Evolutionary conservation across 2,113 vertebrate species (phyloP).

Genomic region (Xiphophorus couchianus): DNA sequence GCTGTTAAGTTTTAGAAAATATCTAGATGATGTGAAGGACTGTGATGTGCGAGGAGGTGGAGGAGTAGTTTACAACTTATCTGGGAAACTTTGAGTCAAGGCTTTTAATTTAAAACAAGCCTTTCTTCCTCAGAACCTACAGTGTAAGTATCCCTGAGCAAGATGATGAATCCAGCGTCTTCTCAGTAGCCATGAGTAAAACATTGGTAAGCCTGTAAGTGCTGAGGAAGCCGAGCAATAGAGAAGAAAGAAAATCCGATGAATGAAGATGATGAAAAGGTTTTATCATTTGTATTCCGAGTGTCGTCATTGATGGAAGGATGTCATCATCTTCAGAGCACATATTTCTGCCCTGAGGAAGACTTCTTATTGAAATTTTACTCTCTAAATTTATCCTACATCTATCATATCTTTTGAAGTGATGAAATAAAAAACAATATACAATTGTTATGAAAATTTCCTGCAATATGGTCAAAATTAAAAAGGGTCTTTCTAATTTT

Average conservation of each 20-base stretch:
- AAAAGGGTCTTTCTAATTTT: not conserved
- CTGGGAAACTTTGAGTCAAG: slow-evolving; percentile 3
- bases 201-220: slow-evolving; percentile 9
- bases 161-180: slow-evolving; percentile 7
- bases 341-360: slow-evolving; percentile 37
- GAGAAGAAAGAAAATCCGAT: slow-evolving; percentile 24
- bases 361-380: slow-evolving; percentile 24
- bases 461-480: not conserved
- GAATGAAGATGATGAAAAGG: slow-evolving; percentile 53
- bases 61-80: not conserved
- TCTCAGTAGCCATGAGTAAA: slow-evolving; percentile 16
- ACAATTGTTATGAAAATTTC: not conserved
- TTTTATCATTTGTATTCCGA: slow-evolving; percentile 51
- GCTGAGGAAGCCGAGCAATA: slow-evolving; percentile 12
- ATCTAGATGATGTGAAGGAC: not conserved
- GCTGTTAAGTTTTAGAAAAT: slow-evolving; percentile 1
- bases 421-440: not conserved
- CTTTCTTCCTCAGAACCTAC: not conserved
- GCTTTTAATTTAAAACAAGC: slow-evolving; percentile 13
- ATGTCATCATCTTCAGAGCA: slow-evolving; percentile 58
- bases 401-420: slow-evolving; percentile 8
- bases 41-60: not conserved
- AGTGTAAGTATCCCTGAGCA: slow-evolving; percentile 9
- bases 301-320: slow-evolving; percentile 42
- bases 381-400: slow-evolving; percentile 24